A percentile compares a stretch with the other conserved stretches of the same genome.
These are phyloP conservation scores for Ondatra zibethicus DNA, from an alignment of 2,113 vertebrate species.

Conservation along the genomic window DNA sequence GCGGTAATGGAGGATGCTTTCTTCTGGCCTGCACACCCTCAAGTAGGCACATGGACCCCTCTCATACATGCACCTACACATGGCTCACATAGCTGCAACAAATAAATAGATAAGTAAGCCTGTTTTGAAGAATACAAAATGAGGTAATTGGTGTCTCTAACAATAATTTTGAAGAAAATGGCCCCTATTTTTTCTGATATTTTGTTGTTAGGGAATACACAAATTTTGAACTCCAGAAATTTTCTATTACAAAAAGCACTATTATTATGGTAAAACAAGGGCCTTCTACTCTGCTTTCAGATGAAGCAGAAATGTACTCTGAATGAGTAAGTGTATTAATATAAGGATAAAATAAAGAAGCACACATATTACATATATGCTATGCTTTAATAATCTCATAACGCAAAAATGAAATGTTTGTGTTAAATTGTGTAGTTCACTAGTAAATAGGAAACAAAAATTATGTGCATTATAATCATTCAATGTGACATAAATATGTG, in stretches of 20 bases:
- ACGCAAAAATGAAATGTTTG: not conserved
- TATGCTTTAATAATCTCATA: constrained; percentile 11
- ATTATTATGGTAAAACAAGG: not conserved
- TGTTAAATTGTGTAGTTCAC: constrained; percentile 17
- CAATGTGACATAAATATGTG: constrained; percentile 3
- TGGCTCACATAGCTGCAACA: not conserved
- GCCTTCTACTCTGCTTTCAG: not conserved
- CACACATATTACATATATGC: not conserved
- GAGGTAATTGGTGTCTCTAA: constrained; percentile 7
- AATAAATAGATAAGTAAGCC: not conserved
- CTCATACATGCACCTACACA: not conserved
- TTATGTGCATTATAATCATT: not conserved
- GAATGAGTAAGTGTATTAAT: not conserved
- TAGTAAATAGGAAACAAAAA: not conserved
- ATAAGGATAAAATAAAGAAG: not conserved
- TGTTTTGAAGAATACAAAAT: constrained; percentile 14
- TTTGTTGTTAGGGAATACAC: constrained; percentile 7
- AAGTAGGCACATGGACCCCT: too few species aligned
- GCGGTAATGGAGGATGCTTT: too few species aligned
- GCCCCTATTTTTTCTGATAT: not conserved
- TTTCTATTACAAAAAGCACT: not conserved
- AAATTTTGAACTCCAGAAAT: not conserved
- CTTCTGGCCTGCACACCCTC: not conserved
- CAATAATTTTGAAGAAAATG: constrained; percentile 27
- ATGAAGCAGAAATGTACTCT: not conserved